phyloP scores from a whole-genome alignment of 2,797 vertebrate genomes.

The Amniataba percoides region DNA sequence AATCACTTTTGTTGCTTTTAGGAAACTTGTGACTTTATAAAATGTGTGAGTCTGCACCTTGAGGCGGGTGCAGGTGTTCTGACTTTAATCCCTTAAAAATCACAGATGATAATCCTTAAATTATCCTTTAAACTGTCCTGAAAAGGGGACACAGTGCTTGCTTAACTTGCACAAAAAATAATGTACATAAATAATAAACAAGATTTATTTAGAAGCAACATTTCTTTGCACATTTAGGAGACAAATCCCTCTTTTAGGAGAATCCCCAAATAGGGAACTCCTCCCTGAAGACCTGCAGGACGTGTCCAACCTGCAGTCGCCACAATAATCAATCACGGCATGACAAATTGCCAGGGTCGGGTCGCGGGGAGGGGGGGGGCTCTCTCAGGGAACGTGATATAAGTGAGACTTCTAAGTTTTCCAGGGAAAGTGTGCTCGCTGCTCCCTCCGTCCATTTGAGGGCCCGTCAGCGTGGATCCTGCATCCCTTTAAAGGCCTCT shows the following conservation, averaged over 20 bases:
- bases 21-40: not conserved
- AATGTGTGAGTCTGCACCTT: not conserved
- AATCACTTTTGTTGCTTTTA: not conserved
- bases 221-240: not conserved
- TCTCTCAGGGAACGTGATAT: slow-evolving; percentile 71
- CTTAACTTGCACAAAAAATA: not conserved
- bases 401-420: slow-evolving; percentile 59
- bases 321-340: slow-evolving; percentile 66
- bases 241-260: not conserved
- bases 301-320: slow-evolving; percentile 60
- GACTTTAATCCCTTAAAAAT: not conserved
- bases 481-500: slow-evolving; percentile 57
- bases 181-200: not conserved
- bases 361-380: slow-evolving; percentile 43
- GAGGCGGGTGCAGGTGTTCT: not conserved
- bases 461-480: slow-evolving; percentile 14
- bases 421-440: slow-evolving; percentile 58
- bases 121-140: not conserved
- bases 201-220: no score
- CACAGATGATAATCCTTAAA: not conserved
- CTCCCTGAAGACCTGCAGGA: slow-evolving; percentile 42
- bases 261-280: not conserved
- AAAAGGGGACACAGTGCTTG: not conserved
- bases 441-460: slow-evolving; percentile 56
- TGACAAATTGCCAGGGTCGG: slow-evolving; percentile 59